phyloP scores from a whole-genome alignment of 2,888 invertebrate species.

The Kryphioiulus occultus region DNA sequence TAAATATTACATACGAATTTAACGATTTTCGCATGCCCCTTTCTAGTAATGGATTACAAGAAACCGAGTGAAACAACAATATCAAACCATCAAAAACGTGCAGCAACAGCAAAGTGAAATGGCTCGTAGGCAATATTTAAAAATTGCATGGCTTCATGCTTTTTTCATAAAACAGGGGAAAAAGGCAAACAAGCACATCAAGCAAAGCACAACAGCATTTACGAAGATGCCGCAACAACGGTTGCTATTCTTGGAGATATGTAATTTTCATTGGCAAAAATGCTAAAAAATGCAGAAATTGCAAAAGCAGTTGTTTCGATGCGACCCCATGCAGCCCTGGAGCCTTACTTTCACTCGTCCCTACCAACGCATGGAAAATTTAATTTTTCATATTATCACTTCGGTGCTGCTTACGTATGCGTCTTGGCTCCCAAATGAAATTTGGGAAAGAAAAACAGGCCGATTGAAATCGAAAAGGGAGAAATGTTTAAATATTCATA shows the following conservation, averaged over 20 bases:
- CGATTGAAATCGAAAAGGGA: slow-evolving; percentile 36
- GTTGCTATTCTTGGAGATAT: neutral
- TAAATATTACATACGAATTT: no score
- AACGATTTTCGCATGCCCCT: neutral
- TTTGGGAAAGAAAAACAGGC: slow-evolving; percentile 35
- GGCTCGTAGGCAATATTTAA: neutral
- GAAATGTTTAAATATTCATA: slow-evolving; percentile 39
- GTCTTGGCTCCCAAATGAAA: slow-evolving; percentile 4
- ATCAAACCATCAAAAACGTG: neutral
- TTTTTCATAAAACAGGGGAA: neutral
- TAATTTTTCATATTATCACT: no score
- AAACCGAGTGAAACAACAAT: neutral
- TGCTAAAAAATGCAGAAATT: neutral
- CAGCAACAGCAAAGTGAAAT: neutral
- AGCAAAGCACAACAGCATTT: neutral
- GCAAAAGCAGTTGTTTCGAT: neutral
- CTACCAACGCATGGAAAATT: no score
- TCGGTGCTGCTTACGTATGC: neutral
- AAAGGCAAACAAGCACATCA: neutral
- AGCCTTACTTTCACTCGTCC: neutral
- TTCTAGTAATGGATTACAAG: neutral
- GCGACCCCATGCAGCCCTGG: neutral
- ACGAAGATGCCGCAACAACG: neutral
- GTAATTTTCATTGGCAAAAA: neutral
- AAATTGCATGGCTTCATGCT: neutral